Conservation (phyloP, 1,140 invertebrate species). For the Maconellicoccus hirsutus region DNA sequence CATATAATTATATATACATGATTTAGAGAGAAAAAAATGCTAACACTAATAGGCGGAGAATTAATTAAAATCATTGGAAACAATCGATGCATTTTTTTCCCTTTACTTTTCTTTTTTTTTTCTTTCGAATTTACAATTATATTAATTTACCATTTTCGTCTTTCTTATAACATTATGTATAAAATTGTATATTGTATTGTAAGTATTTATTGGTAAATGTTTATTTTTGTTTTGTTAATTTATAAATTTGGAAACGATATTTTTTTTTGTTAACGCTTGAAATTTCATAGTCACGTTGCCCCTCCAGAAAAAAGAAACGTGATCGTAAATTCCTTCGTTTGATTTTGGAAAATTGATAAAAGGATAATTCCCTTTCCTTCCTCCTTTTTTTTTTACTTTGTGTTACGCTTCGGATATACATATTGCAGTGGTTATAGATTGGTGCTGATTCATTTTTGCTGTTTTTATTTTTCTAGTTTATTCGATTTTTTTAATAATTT, state of each 20-base stretch:
- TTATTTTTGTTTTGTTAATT: not conserved
- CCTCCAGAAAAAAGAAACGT: not conserved
- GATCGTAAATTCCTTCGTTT: not conserved
- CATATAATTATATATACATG: not conserved
- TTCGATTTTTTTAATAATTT: not conserved
- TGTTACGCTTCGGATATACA: not conserved
- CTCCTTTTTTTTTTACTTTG: no score
- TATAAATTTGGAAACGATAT: not conserved
- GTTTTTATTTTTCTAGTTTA: not conserved
- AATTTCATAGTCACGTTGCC: not conserved
- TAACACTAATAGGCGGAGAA: not conserved
- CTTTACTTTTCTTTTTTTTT: not conserved
- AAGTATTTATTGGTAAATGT: conserved; percentile 9
- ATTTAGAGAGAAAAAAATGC: not conserved
- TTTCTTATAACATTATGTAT: conserved; percentile 10
- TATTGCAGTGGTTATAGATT: not conserved
- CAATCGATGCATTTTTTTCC: not conserved
- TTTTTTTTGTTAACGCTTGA: not conserved
- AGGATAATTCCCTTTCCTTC: no score
- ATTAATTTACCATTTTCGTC: not conserved
- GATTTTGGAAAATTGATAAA: no score
- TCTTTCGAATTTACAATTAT: not conserved
- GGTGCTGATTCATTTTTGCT: conserved; percentile 1
- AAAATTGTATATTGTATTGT: not conserved
- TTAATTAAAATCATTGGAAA: not conserved